These are phyloP conservation scores for Lasioglossum morio DNA, from an alignment of 2,888 invertebrate species.

Conservation along the genomic window DNA sequence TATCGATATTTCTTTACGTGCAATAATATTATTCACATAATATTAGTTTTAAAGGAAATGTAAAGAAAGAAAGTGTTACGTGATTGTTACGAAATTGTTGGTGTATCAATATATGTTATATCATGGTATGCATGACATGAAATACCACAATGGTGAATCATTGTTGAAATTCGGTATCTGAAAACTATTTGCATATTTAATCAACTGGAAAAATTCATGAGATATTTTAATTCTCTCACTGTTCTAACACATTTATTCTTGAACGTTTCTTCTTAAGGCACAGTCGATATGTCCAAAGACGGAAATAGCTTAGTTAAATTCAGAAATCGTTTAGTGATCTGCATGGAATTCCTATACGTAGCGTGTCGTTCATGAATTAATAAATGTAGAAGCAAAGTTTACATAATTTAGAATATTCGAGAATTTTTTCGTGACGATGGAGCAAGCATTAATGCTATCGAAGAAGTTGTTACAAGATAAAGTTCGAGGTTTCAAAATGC, in stretches of 20 bases:
- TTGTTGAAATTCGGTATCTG: neutral
- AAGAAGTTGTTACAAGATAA: neutral
- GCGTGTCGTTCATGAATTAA: neutral
- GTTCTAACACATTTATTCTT: neutral
- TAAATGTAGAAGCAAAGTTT: neutral
- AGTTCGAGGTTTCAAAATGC: neutral
- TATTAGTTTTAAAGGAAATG: neutral
- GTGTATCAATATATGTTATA: neutral
- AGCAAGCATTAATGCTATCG: neutral
- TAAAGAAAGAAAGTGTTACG: neutral
- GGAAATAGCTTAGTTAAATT: neutral
- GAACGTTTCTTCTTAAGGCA: neutral
- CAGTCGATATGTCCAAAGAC: neutral
- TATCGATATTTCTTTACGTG: neutral
- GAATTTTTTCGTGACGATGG: neutral
- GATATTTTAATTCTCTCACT: neutral
- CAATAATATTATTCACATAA: too few species aligned
- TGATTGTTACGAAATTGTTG: neutral
- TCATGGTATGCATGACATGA: neutral
- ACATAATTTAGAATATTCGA: neutral
- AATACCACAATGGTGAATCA: neutral
- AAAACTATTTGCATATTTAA: neutral
- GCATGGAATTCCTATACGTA: neutral
- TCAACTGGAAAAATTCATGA: neutral
- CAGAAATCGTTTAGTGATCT: neutral